Evolutionary conservation across 2,113 vertebrate species (phyloP), one percentile per base, ranked within the genome.

Genomic region (Forbesichthys papilliferus): DNA sequence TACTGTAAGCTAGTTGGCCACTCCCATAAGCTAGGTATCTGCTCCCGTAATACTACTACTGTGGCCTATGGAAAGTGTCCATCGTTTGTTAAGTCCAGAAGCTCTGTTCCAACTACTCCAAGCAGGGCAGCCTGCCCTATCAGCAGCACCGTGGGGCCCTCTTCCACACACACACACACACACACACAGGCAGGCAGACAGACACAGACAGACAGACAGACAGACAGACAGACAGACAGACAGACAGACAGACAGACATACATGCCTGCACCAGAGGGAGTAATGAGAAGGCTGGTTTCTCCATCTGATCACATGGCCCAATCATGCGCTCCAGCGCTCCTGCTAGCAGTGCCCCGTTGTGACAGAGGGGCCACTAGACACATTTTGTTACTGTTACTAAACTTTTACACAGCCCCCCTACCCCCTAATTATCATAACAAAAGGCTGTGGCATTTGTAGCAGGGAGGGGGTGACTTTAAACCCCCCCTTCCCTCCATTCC

Each of bases 381-480:
- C 79, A 84, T 71, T 18, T 82, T 85, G 27, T 82, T 80, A 83
- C 85, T 84, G 86, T 87, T 84, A 78, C 82, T 84, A 78, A 81
- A 78, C 83, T 87, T 74, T 80, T 82, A 71, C 78, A 71, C 82
- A 78, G 80, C 76, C 77, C 36, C 78, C 20, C 27, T 36, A 16
- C 10, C 36, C 7, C 69, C 74, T 85, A 71, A 91, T 93, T 92
- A 90, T 74, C 90, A 92, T 90, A 69, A 93, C 87, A 92, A 93
- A 89, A 76, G 88, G 48, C 56, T 1, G 42, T 72, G 73, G 83
- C 73, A 84, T 87, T 90, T 89, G 78, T 82, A 85, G 85, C 62
- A 1, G 87, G 71, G 82, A 78, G 79, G 20, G 20, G 1, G 20
- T 82, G 83, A 87, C 87, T 92, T 84, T 71, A 83, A 85, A 61